Evolutionary conservation across 2,113 vertebrate genomes (phyloP).

Genomic region (Entosphenus tridentatus): DNA sequence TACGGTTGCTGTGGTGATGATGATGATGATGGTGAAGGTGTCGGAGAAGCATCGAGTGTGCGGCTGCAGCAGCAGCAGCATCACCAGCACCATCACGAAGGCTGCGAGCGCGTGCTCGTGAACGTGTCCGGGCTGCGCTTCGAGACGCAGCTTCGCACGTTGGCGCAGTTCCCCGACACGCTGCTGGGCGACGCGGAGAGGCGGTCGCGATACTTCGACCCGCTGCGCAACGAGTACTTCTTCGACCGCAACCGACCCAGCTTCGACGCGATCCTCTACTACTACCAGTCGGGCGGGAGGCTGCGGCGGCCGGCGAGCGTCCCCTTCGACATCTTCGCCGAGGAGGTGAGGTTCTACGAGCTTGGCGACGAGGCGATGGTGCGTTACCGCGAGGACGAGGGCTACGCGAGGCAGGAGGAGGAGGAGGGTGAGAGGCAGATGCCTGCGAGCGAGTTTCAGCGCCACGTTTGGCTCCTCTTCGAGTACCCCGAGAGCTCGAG

Average conservation of each 20-base stretch:
- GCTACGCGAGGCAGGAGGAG: constrained; percentile 41
- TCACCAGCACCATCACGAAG: too few species aligned
- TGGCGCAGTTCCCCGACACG: constrained; percentile 42
- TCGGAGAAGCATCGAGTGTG: too few species aligned
- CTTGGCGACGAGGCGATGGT: constrained; percentile 41
- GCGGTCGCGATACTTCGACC: constrained; percentile 36
- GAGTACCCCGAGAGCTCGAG: constrained; percentile 64
- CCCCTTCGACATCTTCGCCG: constrained; percentile 62
- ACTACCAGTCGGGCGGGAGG: constrained; percentile 64
- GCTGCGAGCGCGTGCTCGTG: constrained; percentile 19
- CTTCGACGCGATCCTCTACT: constrained; percentile 65
- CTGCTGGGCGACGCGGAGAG: constrained; percentile 35
- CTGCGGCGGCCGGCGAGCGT: constrained; percentile 49
- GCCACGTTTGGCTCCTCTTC: constrained; percentile 58
- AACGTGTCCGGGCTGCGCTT: constrained; percentile 48
- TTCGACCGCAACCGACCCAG: constrained; percentile 44
- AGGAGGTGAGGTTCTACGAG: constrained; percentile 66
- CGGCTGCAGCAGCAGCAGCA: too few species aligned
- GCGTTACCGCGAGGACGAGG: constrained; percentile 56
- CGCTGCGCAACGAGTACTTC: constrained; percentile 39
- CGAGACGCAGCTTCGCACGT: constrained; percentile 42
- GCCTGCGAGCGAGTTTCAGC: constrained; percentile 30
- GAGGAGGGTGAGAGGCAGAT: constrained; percentile 20
- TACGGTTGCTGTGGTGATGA: too few species aligned
- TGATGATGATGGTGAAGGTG: too few species aligned